Percentiles rank a stretch among this genome's conserved stretches.
These are phyloP conservation scores for Onychostoma macrolepis DNA, from an alignment of 2,113 vertebrate species.

Conservation along the genomic window DNA sequence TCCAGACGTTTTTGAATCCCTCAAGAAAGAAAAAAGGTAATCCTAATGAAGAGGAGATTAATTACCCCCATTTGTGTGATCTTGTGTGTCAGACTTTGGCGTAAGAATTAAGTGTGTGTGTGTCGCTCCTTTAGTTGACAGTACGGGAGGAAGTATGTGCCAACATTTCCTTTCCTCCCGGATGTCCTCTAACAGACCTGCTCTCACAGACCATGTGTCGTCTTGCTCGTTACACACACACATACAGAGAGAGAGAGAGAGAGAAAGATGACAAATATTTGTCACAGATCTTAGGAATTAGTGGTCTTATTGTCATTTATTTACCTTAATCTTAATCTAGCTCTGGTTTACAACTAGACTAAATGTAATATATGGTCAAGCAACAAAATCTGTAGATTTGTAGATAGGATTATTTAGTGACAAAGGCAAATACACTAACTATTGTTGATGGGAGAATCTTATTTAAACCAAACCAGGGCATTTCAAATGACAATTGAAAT, in stretches of 20 bases:
- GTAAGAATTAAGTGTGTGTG: constrained; percentile 27
- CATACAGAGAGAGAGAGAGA: neutral
- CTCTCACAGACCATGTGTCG: constrained; percentile 12
- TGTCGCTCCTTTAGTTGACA: constrained; percentile 48
- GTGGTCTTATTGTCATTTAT: neutral
- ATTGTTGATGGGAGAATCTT: neutral
- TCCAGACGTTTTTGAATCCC: constrained; percentile 21
- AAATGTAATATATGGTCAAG: neutral
- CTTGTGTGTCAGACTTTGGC: constrained; percentile 63
- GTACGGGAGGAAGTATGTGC: constrained; percentile 30
- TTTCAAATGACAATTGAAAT: neutral
- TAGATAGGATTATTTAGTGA: neutral
- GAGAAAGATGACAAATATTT: neutral
- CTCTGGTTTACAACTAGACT: neutral
- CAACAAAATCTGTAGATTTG: neutral
- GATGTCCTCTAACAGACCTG: constrained; percentile 31
- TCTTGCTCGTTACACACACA: neutral
- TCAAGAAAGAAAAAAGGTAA: constrained; percentile 8
- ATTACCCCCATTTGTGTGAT: constrained; percentile 50
- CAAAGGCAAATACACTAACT: neutral
- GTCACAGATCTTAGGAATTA: neutral
- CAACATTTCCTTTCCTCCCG: constrained; percentile 35
- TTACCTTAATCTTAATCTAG: neutral
- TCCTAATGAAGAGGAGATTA: constrained; percentile 26
- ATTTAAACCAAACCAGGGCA: neutral